Base-by-base conservation (phyloP, 2,113 vertebrate genomes). In the Tilapia sparmanii region DNA sequence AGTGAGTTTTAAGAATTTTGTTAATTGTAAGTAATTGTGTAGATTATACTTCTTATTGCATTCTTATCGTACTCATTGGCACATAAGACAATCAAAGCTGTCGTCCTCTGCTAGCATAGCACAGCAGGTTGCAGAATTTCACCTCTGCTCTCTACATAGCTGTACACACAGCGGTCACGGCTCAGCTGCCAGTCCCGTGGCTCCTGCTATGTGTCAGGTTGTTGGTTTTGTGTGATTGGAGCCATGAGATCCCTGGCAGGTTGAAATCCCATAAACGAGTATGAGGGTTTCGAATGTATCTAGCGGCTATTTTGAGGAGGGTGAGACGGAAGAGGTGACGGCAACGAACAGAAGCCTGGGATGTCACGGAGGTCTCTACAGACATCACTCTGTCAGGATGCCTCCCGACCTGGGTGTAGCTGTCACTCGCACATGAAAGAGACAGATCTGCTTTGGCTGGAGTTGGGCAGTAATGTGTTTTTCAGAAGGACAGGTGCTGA, bases 221-320 rank as follows among this genome's bases (percentile, higher is more conserved):
- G 91, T 93, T 94, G 91, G 85, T 87, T 93, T 94, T 91, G 87
- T 92, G 79, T 86, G 88, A 86, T 89, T 92, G 76, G 68, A 86
- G 93, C 85, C 85, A 55, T 89, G 87, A n/a, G 88, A 92, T 88
- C 89, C 52, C 81, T 59, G 90, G 18, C 79, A 18, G 80, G 85
- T 85, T 91, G 68, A 85, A 85, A 82, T 88, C 87, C 86, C 81
- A 90, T 89, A 88, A 90, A 91, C 54, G 79, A 89, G 81, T 35
- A 35, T n/a, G 55, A 88, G 79, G 71, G 91, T 87, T 71, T 47
- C 61, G 33, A 91, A 90, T 82, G 80, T 47, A 50, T 45, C 26
- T 9, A 26, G 82, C 38, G 19, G 83, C 86, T 95, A 94, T 95
- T 94, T 95, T 81, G 80, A 90, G 90, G 55, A 31, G 38, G 73